Base-by-base conservation (phyloP, 2,797 vertebrate genomes). In the Selene dorsalis region DNA sequence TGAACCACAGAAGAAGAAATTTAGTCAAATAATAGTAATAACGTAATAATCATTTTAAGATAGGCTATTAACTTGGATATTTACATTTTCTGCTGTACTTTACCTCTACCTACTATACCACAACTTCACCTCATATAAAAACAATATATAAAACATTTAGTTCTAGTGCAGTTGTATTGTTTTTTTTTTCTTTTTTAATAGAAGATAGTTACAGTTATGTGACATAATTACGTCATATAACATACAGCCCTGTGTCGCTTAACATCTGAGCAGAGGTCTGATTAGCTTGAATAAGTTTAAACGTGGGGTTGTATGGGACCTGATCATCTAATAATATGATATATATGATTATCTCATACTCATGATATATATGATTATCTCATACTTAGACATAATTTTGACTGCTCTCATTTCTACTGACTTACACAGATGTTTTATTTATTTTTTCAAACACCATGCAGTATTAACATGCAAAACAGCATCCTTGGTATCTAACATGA, bases 341-440 rank as follows among this genome's bases (percentile, higher is more conserved):
- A 32, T 17, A 24, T 13, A 6, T 7, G 1, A 56, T 55, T 17
- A 63, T 12, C 38, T 75, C 8, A 47, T 30, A 47, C 12, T 22
- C n/a, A 9, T 22, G 38, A 45, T 22, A 32, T 17, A 24, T 13
- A 6, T 7, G 1, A 56, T 55, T 17, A 63, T 12, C 38, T 75
- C 8, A 47, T 30, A 47, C 12, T 22, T 39, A 4, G 17, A 39
- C 38, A 13, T 43, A 8, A 18, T 24, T 71, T 22, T 82, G 11
- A 68, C 70, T 17, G 18, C 7, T 0, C 59, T 61, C 65, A 58
- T 48, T 35, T 63, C 5, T 45, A 58, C 38, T 9, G 17, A 57
- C 10, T 64, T 50, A 1, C 18, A 74, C 26, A 48, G 17, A 64
- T 45, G 28, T 10, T 76, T 77, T 87, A 83, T 88, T 90, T 77